Evolutionary conservation across 2,113 vertebrate species (phyloP).

Genomic region (Eulacestoma nigropectus): DNA sequence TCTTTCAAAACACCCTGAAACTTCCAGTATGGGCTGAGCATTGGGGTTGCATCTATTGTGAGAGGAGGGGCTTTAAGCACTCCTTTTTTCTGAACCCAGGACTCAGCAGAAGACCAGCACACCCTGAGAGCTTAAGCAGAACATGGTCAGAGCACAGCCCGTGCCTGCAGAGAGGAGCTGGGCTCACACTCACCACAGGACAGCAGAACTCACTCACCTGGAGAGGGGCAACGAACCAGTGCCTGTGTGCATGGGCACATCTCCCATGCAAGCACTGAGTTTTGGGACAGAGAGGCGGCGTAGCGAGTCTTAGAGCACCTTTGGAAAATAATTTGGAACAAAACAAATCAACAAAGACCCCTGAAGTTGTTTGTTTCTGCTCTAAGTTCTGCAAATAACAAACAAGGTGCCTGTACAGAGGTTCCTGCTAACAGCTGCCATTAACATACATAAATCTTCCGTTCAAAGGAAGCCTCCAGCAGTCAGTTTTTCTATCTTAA

Average conservation of each 20-base stretch:
- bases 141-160: background rate
- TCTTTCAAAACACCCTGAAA: background rate
- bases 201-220: background rate
- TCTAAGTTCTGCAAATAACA: background rate
- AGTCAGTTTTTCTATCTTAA: slow-evolving; percentile 41
- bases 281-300: background rate
- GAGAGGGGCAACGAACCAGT: accelerated
- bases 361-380: background rate
- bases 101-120: background rate
- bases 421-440: slow-evolving; percentile 39
- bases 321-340: background rate
- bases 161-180: background rate
- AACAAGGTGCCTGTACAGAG: slow-evolving; percentile 27
- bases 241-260: accelerated
- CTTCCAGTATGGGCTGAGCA: background rate
- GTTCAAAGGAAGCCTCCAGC: slow-evolving; percentile 58
- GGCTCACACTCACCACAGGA: background rate
- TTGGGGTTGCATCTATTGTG: background rate
- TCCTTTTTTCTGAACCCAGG: background rate
- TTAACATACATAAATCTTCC: slow-evolving; percentile 2
- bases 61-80: background rate
- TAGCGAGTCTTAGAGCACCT: background rate
- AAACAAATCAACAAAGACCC: background rate
- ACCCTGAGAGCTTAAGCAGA: background rate
- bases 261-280: accelerated